A percentile compares a stretch with the other conserved stretches of the same genome.
Evolutionary conservation across 1,140 invertebrate genomes (phyloP).

Genomic region (Lineus longissimus): DNA sequence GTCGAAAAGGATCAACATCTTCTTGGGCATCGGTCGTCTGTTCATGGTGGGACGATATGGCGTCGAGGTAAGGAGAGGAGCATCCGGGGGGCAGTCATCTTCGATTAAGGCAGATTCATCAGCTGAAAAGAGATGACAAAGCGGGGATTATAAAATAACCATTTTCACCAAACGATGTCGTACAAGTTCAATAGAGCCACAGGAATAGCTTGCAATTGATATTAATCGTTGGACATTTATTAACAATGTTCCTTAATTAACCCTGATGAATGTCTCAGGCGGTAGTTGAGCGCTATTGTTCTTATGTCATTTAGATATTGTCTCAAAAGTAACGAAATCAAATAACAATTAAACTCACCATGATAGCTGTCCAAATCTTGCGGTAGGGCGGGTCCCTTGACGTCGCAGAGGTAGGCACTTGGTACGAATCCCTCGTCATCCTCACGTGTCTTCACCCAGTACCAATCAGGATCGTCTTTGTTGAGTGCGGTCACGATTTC

Average conservation of each 20-base stretch:
- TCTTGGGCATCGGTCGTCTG: slow-evolving; percentile 50
- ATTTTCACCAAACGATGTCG: too few relatives aligned
- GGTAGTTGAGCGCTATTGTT: too few relatives aligned
- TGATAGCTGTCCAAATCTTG: neutral
- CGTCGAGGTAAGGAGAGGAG: neutral
- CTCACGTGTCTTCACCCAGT: slow-evolving; percentile 87
- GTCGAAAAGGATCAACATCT: slow-evolving; percentile 89
- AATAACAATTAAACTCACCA: neutral
- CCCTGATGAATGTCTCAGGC: too few relatives aligned
- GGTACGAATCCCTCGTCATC: slow-evolving; percentile 94
- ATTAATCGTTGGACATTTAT: too few relatives aligned
- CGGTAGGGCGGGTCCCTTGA: neutral
- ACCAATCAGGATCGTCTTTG: slow-evolving; percentile 91
- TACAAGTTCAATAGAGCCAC: too few relatives aligned
- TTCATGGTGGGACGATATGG: neutral
- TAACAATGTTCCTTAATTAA: too few relatives aligned
- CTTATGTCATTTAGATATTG: neutral
- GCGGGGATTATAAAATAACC: too few relatives aligned
- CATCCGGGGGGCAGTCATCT: too few relatives aligned
- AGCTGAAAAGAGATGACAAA: too few relatives aligned
- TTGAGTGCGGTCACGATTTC: slow-evolving; percentile 94
- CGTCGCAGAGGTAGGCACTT: slow-evolving; percentile 61
- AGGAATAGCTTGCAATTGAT: too few relatives aligned
- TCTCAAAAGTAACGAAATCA: neutral
- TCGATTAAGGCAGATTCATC: too few relatives aligned